phyloP scores from a whole-genome alignment of 2,113 vertebrate species.

The Bathybates hornii region DNA sequence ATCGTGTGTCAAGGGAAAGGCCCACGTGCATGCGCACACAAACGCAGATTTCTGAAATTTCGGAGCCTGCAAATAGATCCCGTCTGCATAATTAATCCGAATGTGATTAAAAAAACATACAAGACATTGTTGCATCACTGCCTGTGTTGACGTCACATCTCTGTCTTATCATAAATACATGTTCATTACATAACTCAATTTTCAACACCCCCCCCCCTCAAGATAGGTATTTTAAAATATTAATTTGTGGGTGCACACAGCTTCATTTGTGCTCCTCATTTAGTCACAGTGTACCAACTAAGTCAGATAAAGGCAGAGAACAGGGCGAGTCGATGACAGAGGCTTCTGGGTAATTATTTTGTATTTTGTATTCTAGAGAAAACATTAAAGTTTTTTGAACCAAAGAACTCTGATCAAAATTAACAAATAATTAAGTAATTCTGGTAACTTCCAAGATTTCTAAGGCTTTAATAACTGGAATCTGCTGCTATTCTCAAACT shows the following conservation, averaged over 20 bases:
- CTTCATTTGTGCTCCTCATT: neutral
- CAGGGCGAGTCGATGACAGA: neutral
- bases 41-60: neutral
- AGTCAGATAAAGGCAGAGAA: neutral
- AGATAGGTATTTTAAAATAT: slow-evolving; percentile 6
- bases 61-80: neutral
- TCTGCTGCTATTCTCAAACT: neutral
- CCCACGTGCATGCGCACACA: neutral
- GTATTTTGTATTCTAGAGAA: neutral
- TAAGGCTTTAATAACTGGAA: neutral
- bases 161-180: neutral
- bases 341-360: neutral
- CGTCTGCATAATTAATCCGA: neutral
- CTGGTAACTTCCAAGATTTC: neutral
- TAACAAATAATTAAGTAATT: neutral
- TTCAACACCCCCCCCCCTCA: neutral
- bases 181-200: slow-evolving; percentile 6
- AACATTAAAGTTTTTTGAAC: neutral
- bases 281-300: neutral
- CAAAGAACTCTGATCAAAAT: neutral
- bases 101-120: neutral
- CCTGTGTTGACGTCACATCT: neutral
- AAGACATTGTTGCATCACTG: neutral
- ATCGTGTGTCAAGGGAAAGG: neutral
- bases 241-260: neutral